A percentile compares a stretch with the other conserved stretches of the same genome.
Evolutionary conservation across 2,888 invertebrate species (phyloP).

Genomic region (Hypomecis punctinalis): DNA sequence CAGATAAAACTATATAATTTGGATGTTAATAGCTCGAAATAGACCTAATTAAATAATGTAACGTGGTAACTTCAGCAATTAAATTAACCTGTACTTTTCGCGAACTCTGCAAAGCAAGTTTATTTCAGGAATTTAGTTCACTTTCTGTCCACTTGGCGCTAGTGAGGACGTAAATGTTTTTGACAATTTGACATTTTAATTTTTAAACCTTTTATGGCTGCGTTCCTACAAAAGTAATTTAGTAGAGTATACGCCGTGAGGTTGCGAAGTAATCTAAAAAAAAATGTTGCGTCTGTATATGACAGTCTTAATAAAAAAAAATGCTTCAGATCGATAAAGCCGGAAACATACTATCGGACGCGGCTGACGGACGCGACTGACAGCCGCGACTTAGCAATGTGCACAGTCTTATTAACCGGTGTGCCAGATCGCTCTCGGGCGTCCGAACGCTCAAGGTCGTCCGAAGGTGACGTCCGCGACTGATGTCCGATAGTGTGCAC

Average conservation of each 20-base stretch:
- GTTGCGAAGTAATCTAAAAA: background rate
- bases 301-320: background rate
- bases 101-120: background rate
- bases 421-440: no score
- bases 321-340: background rate
- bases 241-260: background rate
- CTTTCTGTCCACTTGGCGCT: background rate
- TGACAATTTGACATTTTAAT: background rate
- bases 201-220: background rate
- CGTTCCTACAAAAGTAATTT: background rate
- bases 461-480: no score
- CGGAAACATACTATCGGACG: no score
- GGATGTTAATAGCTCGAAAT: slow-evolving; percentile 1
- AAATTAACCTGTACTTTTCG: slow-evolving; percentile 3
- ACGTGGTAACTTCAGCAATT: slow-evolving; percentile 2
- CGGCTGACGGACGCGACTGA: no score
- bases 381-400: no score
- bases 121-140: slow-evolving; percentile 4
- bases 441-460: no score
- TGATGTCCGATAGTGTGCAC: no score
- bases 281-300: background rate
- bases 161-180: background rate
- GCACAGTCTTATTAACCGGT: no score
- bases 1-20: background rate
- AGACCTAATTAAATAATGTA: background rate